Percentiles rank a stretch among this genome's conserved stretches.
Evolutionary conservation across 2,888 invertebrate species (phyloP).

Genomic region (Aphodius sticticus): DNA sequence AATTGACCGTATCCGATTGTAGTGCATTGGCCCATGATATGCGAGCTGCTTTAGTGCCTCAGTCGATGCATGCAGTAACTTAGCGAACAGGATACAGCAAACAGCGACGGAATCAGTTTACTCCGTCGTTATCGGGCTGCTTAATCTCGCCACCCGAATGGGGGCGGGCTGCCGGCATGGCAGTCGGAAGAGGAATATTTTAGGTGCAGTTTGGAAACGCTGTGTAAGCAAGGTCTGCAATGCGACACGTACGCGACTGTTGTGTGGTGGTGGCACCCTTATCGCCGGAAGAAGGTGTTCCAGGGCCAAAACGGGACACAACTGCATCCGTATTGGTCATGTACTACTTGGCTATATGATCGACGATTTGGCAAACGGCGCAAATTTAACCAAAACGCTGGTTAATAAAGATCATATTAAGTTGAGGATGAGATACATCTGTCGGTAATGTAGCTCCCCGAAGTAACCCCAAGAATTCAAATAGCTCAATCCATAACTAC

Average conservation of each 20-base stretch:
- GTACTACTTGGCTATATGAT: background rate
- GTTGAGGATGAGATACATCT: no score
- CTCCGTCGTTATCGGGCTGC: conserved; percentile 4
- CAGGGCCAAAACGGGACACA: conserved; percentile 12
- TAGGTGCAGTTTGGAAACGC: conserved; percentile 34
- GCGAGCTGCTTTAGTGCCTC: background rate
- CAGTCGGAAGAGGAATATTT: conserved; percentile 4
- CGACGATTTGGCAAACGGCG: background rate
- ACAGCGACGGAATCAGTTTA: background rate
- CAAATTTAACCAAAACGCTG: background rate
- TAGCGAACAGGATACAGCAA: background rate
- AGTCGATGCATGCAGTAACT: background rate
- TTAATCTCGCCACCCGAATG: background rate
- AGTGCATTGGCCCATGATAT: background rate
- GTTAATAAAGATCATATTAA: background rate
- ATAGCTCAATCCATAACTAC: no score
- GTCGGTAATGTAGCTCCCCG: no score
- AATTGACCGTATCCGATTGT: background rate
- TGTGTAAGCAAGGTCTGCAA: conserved; percentile 50
- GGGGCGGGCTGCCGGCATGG: background rate
- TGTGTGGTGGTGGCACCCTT: background rate
- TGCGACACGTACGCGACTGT: conserved; percentile 51
- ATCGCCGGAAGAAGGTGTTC: background rate
- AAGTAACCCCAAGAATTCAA: no score
- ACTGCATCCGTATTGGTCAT: background rate